Evolutionary conservation across 2,797 vertebrate species (phyloP).

Genomic region (Acanthornis magna): DNA sequence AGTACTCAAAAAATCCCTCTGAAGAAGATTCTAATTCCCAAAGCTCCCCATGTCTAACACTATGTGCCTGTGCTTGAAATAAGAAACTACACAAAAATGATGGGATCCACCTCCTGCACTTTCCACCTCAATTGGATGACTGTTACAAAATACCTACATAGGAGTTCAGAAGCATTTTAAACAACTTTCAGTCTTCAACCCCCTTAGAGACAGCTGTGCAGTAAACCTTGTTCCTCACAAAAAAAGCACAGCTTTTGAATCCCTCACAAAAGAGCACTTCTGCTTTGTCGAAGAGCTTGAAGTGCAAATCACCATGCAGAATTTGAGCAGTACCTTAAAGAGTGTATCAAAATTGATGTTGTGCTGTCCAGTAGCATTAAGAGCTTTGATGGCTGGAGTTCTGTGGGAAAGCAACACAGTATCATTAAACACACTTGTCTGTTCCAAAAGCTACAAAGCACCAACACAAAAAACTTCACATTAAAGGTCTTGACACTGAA

Average conservation of each 20-base stretch:
- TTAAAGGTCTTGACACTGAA: neutral
- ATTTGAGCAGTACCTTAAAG: constrained; percentile 78
- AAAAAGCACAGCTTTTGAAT: neutral
- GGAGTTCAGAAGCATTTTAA: neutral
- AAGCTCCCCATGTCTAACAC: neutral
- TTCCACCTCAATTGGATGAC: no score
- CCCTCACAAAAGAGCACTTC: neutral
- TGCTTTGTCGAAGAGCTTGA: neutral
- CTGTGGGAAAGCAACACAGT: constrained; percentile 67
- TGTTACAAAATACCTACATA: neutral
- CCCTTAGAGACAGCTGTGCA: neutral
- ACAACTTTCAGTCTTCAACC: neutral
- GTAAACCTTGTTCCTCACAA: neutral
- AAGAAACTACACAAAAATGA: neutral
- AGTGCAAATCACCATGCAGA: neutral
- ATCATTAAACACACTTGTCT: neutral
- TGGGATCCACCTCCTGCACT: neutral
- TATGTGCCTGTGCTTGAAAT: neutral
- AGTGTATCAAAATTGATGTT: constrained; percentile 82
- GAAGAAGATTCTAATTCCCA: neutral
- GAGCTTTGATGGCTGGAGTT: constrained; percentile 83
- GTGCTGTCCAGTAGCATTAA: constrained; percentile 86
- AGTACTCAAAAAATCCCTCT: neutral
- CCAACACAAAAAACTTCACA: neutral
- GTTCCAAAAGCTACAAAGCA: neutral